Base-by-base conservation (phyloP, 2,888 invertebrate genomes). In the Diarsia brunnea region DNA sequence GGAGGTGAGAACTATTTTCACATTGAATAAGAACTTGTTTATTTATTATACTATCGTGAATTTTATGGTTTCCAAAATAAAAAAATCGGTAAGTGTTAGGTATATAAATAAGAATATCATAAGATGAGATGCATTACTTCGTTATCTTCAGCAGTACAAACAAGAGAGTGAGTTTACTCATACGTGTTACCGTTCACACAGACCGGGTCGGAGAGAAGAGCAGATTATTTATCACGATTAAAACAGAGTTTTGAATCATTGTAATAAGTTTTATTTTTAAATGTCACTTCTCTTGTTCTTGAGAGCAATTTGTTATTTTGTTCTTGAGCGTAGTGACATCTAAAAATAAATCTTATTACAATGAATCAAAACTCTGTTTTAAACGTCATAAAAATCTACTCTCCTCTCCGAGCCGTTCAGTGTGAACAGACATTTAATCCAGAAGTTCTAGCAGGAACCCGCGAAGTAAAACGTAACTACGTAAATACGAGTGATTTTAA, bases 61-160 rank as follows among this genome's bases (percentile, higher is more conserved):
- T 45, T 19, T 21, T 4, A 19, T 21, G 5, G 1, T 14, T 27
- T 38, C n/a, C 38, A 10, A 19, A n/a, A 53, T n/a, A 16, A 43
- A 43, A 27, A 27, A 3, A 51, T n/a, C 1, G 1, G 12, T 2
- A 16, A 53, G 21, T 11, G 24, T 1, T 0, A 19, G 55, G 14
- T 76, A 76, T 53, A 76, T 47, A 76, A 51, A 80, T 11, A 11
- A n/a, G 24, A 21, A 5, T 27, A n/a, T 19, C n/a, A 8, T 14
- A n/a, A 8, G 8, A 53, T 71, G 11, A 21, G 21, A 31, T 2
- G 1, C 14, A 76, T 45, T n/a, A 73, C n/a, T 53, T 14, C 5
- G 11, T 3, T 47, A 38, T n/a, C 4, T 61, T 47, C 24, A 19
- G 24, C 21, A 45, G 45, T 7, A 43, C 21, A 10, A 14, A 43